Conservation (phyloP, 1,140 invertebrate genomes). For the Akabosia matsudoensis region DNA sequence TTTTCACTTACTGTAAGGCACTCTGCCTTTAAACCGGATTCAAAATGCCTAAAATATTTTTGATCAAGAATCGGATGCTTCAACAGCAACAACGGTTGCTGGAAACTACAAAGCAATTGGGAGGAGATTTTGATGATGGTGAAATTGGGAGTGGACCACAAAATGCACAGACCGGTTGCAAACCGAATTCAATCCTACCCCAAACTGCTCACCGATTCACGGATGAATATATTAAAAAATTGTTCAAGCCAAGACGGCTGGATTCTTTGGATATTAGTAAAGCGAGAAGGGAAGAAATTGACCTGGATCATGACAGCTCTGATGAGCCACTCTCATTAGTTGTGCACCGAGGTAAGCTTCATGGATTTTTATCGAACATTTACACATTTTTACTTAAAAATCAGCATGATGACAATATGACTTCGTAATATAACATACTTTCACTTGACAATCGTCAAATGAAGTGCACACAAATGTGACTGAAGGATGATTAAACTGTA, state of each 20-base stretch:
- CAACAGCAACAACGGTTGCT: constrained; percentile 78
- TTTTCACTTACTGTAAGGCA: too few species aligned
- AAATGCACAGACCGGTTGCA: background rate
- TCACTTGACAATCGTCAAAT: too few species aligned
- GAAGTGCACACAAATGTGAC: too few species aligned
- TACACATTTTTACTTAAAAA: too few species aligned
- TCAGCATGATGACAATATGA: too few species aligned
- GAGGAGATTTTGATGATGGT: constrained; percentile 50
- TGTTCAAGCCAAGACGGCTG: constrained; percentile 14
- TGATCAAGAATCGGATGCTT: constrained; percentile 80
- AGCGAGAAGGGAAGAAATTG: constrained; percentile 2
- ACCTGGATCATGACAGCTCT: constrained; percentile 12
- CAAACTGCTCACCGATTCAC: background rate
- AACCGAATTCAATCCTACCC: background rate
- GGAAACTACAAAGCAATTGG: constrained; percentile 65
- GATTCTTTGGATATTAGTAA: constrained; percentile 8
- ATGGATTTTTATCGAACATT: background rate
- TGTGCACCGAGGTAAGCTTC: constrained; percentile 42
- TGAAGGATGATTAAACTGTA: too few species aligned
- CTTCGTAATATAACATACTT: too few species aligned
- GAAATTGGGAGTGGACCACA: constrained; percentile 54
- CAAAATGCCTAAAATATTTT: constrained; percentile 81
- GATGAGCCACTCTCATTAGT: constrained; percentile 46
- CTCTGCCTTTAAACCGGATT: background rate
- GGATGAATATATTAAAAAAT: constrained; percentile 6